phyloP scores from a whole-genome alignment of 2,113 vertebrate genomes.

The Misgurnus anguillicaudatus region DNA sequence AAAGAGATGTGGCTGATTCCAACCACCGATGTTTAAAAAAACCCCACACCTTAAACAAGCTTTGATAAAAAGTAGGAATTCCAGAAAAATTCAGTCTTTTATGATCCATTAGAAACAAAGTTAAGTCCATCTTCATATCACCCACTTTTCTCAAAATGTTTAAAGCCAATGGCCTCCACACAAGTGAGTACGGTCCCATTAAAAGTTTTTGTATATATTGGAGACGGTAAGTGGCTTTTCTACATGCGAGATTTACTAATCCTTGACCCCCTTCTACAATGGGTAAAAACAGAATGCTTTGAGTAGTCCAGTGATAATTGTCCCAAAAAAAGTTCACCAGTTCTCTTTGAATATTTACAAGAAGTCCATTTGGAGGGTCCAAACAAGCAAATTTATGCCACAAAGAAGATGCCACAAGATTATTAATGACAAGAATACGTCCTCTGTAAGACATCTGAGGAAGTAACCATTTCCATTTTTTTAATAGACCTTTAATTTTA shows the following conservation, averaged over 20 bases:
- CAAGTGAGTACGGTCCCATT: not conserved
- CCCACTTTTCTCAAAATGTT: not conserved
- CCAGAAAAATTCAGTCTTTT: not conserved
- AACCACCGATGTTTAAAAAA: not conserved
- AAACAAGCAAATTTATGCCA: constrained; percentile 19
- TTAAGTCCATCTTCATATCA: not conserved
- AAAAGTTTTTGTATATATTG: constrained; percentile 5
- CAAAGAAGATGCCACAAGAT: not conserved
- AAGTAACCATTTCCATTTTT: constrained; percentile 15
- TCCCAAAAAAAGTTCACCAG: constrained; percentile 16
- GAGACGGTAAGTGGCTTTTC: not conserved
- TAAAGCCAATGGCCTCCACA: not conserved
- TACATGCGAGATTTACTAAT: not conserved
- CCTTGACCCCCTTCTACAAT: not conserved
- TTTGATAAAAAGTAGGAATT: not conserved
- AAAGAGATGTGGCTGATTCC: not conserved
- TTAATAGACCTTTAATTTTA: not conserved
- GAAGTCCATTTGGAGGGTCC: not conserved
- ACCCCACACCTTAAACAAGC: not conserved
- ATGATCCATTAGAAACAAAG: constrained; percentile 15
- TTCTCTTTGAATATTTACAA: not conserved
- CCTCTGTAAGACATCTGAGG: too few relatives aligned
- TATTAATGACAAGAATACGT: too few relatives aligned
- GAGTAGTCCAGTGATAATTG: not conserved
- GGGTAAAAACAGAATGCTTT: not conserved